A percentile compares a stretch with the other conserved stretches of the same genome.
Evolutionary conservation across 2,888 invertebrate genomes (phyloP).

Genomic region (Cancer borealis): DNA sequence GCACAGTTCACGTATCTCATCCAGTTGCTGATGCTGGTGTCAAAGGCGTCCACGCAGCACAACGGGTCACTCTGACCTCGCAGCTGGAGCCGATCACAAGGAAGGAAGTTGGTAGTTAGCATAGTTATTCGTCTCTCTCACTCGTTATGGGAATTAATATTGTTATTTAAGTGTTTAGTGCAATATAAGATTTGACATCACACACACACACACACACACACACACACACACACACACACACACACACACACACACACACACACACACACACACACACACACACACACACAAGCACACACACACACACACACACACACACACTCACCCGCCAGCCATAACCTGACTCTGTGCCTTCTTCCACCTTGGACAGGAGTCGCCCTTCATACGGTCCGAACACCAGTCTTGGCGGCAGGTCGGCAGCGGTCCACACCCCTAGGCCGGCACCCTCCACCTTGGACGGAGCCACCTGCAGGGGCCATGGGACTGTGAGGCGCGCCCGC

Average conservation of each 20-base stretch:
- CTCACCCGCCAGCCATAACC: constrained; percentile 8
- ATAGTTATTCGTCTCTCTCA: neutral
- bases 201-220: too few relatives aligned
- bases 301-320: neutral
- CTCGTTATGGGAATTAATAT: neutral
- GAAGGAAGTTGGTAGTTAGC: neutral
- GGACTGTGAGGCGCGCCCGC: constrained; percentile 78
- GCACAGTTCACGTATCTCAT: constrained; percentile 84
- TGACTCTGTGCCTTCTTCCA: neutral
- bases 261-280: too few relatives aligned
- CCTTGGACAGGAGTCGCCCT: constrained; percentile 77
- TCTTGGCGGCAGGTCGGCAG: constrained; percentile 78
- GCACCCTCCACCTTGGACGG: constrained; percentile 79
- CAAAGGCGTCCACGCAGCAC: constrained; percentile 81
- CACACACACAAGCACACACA: neutral
- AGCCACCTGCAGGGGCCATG: constrained; percentile 78
- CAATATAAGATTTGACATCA: neutral
- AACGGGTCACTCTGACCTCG: constrained; percentile 78
- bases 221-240: too few relatives aligned
- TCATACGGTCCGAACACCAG: constrained; percentile 80
- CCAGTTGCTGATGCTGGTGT: constrained; percentile 82
- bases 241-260: too few relatives aligned
- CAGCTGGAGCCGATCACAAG: constrained; percentile 76
- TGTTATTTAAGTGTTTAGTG: neutral
- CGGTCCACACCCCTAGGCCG: constrained; percentile 79